Evolutionary conservation across 2,113 vertebrate species (phyloP).

Genomic region (Heloderma charlesbogerti): DNA sequence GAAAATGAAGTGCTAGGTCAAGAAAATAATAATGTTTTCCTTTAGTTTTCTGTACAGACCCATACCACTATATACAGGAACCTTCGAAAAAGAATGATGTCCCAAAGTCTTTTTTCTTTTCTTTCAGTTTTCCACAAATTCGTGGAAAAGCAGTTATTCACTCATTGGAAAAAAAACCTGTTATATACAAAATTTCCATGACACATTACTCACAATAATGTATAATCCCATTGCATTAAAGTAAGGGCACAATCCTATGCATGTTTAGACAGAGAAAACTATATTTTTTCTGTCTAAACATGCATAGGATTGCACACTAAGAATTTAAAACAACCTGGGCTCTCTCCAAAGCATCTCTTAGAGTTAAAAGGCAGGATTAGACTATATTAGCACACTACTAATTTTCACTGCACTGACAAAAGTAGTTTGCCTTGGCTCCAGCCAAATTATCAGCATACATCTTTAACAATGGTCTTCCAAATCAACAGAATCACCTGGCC

Average conservation of each 20-base stretch:
- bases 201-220: neutral
- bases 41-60: slow-evolving; percentile 12
- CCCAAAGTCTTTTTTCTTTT: neutral
- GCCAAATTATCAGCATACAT: neutral
- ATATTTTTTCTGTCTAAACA: too few relatives aligned
- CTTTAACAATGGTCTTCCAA: neutral
- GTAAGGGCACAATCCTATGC: too few relatives aligned
- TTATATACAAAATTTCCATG: neutral
- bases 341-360: neutral
- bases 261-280: too few relatives aligned
- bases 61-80: slow-evolving; percentile 46
- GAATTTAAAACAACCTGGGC: neutral
- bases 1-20: slow-evolving; percentile 78
- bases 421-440: neutral
- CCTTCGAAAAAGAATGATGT: slow-evolving; percentile 27
- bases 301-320: too few relatives aligned
- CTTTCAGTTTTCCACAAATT: neutral
- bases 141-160: slow-evolving; percentile 7
- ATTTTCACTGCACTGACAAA: neutral
- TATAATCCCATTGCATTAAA: neutral
- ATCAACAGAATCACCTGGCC: neutral
- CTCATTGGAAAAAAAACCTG: slow-evolving; percentile 4
- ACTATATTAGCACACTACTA: neutral
- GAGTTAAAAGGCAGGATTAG: neutral
- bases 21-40: slow-evolving; percentile 44